Percentiles rank a stretch among this genome's conserved stretches.
Conservation (phyloP, 2,888 invertebrate species). For the Copidosoma aretas region DNA sequence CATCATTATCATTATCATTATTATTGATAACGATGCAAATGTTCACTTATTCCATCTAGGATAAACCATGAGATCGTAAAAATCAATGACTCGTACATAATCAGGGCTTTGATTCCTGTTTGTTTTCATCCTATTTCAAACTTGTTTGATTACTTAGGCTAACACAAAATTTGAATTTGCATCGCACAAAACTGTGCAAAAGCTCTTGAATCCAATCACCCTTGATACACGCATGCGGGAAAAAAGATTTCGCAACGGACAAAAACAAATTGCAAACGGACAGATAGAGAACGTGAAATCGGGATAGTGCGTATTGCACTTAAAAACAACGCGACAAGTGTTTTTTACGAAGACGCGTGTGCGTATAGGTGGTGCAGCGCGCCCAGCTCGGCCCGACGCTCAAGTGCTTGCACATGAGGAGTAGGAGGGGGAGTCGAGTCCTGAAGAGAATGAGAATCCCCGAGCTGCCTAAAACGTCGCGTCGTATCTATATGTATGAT, state of each 20-base stretch:
- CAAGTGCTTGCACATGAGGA: conserved; percentile 50
- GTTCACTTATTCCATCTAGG: too few species aligned
- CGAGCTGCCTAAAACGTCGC: neutral
- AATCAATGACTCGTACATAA: too few species aligned
- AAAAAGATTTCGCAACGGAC: too few species aligned
- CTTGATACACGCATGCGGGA: too few species aligned
- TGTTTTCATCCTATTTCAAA: neutral
- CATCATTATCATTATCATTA: too few species aligned
- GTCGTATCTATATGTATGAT: neutral
- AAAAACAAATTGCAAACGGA: neutral
- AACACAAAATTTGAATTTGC: neutral
- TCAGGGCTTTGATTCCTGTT: neutral
- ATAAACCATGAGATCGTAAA: too few species aligned
- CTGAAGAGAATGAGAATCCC: neutral
- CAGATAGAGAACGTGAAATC: neutral
- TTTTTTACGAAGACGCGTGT: conserved; percentile 44
- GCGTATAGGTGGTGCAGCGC: too few species aligned
- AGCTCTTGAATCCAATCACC: too few species aligned
- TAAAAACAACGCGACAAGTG: conserved; percentile 34
- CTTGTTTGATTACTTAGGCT: neutral
- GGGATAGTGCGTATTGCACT: neutral
- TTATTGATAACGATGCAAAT: too few species aligned
- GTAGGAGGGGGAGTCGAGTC: neutral
- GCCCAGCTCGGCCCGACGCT: conserved; percentile 27
- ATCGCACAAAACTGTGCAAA: too few species aligned